Evolutionary conservation across 2,888 invertebrate genomes (phyloP).

Genomic region (Polydesmus complanatus): DNA sequence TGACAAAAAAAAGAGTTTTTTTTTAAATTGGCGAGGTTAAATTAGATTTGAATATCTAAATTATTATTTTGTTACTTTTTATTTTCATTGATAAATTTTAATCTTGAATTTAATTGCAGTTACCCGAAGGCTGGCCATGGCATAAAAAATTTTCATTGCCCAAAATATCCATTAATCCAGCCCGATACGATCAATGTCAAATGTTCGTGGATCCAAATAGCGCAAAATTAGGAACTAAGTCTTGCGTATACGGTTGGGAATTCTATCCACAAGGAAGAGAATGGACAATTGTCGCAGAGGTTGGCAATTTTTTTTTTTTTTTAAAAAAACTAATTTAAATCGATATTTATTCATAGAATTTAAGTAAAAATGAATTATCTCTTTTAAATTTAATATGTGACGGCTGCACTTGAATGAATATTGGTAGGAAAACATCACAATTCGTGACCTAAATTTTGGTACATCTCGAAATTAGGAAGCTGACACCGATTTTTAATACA

Average conservation of each 20-base stretch:
- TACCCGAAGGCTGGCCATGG: constrained; percentile 19
- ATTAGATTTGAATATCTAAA: background rate
- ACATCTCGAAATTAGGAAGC: background rate
- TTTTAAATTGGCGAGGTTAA: background rate
- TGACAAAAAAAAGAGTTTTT: background rate
- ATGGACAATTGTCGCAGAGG: constrained; percentile 24
- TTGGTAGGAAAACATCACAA: background rate
- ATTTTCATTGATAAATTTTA: background rate
- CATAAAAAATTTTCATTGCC: constrained; percentile 18
- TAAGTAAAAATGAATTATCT: too few relatives aligned
- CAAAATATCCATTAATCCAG: background rate
- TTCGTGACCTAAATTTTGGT: background rate
- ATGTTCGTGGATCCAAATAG: constrained; percentile 18
- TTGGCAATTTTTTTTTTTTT: too few relatives aligned
- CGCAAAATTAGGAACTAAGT: constrained; percentile 15
- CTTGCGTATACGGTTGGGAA: constrained; percentile 23
- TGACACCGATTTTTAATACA: background rate
- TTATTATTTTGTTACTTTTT: background rate
- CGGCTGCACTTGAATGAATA: background rate
- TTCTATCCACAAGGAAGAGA: constrained; percentile 22
- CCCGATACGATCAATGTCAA: constrained; percentile 16
- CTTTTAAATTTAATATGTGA: too few relatives aligned
- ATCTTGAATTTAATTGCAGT: constrained; percentile 5
- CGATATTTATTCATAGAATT: too few relatives aligned
- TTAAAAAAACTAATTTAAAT: too few relatives aligned